Percentiles rank a stretch among this genome's conserved stretches.
Conservation (phyloP, 2,113 vertebrate species). For the Merops nubicus region DNA sequence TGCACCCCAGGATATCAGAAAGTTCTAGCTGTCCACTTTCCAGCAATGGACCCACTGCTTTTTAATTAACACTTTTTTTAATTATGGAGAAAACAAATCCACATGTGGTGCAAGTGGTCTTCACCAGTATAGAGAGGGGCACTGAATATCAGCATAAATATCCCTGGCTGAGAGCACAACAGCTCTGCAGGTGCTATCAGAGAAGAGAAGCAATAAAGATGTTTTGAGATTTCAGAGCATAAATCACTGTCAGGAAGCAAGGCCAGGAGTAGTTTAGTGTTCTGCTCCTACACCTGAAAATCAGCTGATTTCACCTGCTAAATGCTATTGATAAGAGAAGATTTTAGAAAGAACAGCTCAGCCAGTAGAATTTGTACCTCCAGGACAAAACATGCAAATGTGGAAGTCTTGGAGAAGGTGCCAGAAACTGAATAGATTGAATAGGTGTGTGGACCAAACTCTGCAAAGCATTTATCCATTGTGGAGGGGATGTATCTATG, state of each 20-base stretch:
- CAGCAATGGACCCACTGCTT: too few relatives aligned
- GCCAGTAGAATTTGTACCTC: neutral
- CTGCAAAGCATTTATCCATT: neutral
- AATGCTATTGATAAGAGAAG: neutral
- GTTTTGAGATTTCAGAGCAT: neutral
- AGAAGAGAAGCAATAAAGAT: neutral
- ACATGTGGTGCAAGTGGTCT: neutral
- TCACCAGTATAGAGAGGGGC: neutral
- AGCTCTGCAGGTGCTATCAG: neutral
- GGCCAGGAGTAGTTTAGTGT: neutral
- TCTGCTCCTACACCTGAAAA: neutral
- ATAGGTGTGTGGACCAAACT: neutral
- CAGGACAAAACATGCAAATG: neutral
- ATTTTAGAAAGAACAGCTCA: neutral
- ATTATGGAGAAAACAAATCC: neutral
- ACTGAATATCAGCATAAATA: neutral
- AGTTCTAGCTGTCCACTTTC: too few relatives aligned
- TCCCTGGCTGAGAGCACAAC: neutral
- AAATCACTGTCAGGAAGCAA: conserved; percentile 38
- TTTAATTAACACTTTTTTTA: neutral
- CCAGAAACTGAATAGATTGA: neutral
- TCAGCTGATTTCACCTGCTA: neutral
- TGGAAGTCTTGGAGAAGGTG: neutral
- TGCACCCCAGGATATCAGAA: neutral
- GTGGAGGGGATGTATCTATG: too few relatives aligned